Evolutionary conservation across 1,140 invertebrate genomes (phyloP), one percentile per base, ranked within the genome.

Genomic region (Pomacea maculata): DNA sequence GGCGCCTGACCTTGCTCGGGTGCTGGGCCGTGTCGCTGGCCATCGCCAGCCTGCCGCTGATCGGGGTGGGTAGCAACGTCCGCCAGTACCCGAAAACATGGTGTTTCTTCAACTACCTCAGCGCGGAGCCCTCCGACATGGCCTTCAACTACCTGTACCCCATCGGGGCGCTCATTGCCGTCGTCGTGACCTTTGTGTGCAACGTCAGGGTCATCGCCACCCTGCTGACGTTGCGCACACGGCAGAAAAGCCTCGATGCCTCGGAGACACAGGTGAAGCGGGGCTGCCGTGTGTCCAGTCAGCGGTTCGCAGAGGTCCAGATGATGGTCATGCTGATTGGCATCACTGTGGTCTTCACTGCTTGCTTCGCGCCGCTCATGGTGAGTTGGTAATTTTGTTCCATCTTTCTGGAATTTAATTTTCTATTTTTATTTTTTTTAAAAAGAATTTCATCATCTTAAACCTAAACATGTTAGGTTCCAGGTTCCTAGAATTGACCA

Each of bases 91-190:
- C 91, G 0, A 83, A 85, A 9, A 92, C 91, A 11, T 92, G 91
- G 91, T 92, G 91, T 81, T 92, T 91, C 83, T 86, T 91, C 84
- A 88, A 92, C 85, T 88, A 91, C 64, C 88, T 90, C 65, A 88
- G 86, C 25, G 71, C 80, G 29, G 70, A 74, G 21, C 67, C 85
- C 15, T 70, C 84, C 2, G 81, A 89, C 55, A 81, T 82, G 71
- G 87, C 82, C 9, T 91, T 88, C 82, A 88, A 88, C 70, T 86
- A 82, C 78, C 81, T 89, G 15, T 90, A 87, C 82, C 88, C 87
- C 8, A 83, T 87, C 68, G 80, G 89, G 52, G 87, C 86, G 12
- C 74, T 90, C 25, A 64, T 88, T 6, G 84, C 86, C 14, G 89
- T 91, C 67, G 79, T 83, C 10, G 82, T 86, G 19, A 91, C 89